phyloP scores from a whole-genome alignment of 2,113 vertebrate genomes.

The Gasterosteus nipponicus region DNA sequence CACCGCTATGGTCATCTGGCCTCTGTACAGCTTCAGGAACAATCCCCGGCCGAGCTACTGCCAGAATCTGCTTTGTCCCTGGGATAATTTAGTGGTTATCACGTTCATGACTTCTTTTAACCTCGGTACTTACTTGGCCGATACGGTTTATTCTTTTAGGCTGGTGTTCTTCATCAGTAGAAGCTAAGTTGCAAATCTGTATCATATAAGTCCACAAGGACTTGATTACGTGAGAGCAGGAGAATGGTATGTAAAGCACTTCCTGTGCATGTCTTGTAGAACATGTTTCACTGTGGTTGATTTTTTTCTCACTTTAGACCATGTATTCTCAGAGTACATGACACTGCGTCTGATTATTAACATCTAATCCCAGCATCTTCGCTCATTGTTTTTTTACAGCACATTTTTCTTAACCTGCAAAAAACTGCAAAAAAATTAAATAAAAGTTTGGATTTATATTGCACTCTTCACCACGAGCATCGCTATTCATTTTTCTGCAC shows the following conservation, averaged over 20 bases:
- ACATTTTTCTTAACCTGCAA: neutral
- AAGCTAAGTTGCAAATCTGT: slow-evolving; percentile 29
- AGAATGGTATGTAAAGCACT: neutral
- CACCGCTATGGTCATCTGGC: slow-evolving; percentile 87
- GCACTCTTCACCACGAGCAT: neutral
- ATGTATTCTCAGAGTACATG: neutral
- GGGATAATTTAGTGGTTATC: slow-evolving; percentile 78
- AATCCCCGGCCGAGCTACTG: accelerated
- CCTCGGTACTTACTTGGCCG: slow-evolving; percentile 85
- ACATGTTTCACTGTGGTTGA: neutral
- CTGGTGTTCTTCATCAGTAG: slow-evolving; percentile 79
- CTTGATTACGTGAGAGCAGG: neutral
- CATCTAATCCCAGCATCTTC: neutral
- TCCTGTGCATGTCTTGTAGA: neutral
- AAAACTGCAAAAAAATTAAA: slow-evolving; percentile 17
- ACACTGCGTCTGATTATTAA: neutral
- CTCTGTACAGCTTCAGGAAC: slow-evolving; percentile 79
- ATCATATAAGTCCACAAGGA: neutral
- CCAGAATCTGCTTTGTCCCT: accelerated
- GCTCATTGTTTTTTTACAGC: neutral
- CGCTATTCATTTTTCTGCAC: neutral
- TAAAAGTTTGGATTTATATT: neutral
- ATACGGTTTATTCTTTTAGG: slow-evolving; percentile 84
- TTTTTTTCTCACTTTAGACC: neutral
- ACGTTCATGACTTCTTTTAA: slow-evolving; percentile 86